Percentiles rank a stretch among this genome's conserved stretches.
phyloP scores from a whole-genome alignment of 92 coral and sea anemone species.

The Pocillopora grandis region DNA sequence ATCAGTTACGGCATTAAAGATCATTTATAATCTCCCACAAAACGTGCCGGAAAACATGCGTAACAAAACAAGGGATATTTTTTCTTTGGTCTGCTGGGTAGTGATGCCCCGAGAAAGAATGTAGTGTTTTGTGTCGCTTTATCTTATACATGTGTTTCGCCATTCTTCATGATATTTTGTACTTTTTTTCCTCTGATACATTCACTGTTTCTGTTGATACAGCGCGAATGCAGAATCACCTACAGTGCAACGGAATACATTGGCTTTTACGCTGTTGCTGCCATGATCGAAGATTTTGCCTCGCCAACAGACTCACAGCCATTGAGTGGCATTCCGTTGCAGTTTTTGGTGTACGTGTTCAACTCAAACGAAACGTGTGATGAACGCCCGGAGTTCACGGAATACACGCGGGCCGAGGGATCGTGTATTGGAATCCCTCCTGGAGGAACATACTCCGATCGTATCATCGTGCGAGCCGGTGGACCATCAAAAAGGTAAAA shows the following conservation, averaged over 20 bases:
- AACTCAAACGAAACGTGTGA: constrained; percentile 51
- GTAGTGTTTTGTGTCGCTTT: too few relatives aligned
- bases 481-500: constrained; percentile 58
- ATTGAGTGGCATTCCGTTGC: constrained; percentile 75
- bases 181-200: too few relatives aligned
- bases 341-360: constrained; percentile 67
- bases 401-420: constrained; percentile 63
- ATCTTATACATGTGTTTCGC: too few relatives aligned
- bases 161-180: too few relatives aligned
- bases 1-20: too few relatives aligned
- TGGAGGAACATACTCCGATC: constrained; percentile 59
- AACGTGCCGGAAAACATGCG: too few relatives aligned
- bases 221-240: constrained; percentile 62
- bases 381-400: constrained; percentile 65
- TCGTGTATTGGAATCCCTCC: constrained; percentile 81
- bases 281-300: constrained; percentile 75
- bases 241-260: constrained; percentile 44
- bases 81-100: too few relatives aligned
- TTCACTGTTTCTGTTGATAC: not conserved
- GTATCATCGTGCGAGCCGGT: constrained; percentile 66
- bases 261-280: constrained; percentile 74
- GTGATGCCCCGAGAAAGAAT: too few relatives aligned
- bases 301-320: constrained; percentile 53
- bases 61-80: too few relatives aligned
- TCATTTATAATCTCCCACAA: too few relatives aligned